phyloP scores from a whole-genome alignment of 2,113 vertebrate genomes.

The Solea solea region DNA sequence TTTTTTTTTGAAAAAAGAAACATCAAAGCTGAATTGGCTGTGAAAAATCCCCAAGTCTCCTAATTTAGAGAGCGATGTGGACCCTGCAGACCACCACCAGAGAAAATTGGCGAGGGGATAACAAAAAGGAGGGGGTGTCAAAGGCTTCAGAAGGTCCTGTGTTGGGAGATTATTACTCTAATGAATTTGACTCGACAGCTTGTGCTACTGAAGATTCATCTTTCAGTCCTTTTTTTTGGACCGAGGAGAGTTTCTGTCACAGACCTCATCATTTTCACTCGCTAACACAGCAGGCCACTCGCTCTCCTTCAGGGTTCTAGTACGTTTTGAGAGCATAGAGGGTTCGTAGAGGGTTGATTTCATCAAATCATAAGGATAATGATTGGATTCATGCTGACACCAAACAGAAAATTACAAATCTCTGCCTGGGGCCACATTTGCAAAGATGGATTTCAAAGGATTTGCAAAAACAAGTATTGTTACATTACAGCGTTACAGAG shows the following conservation, averaged over 20 bases:
- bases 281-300: not conserved
- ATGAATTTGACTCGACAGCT: slow-evolving; percentile 41
- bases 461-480: too few relatives aligned
- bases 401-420: slow-evolving; percentile 12
- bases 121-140: slow-evolving; percentile 50
- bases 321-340: slow-evolving; percentile 3
- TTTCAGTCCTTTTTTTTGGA: slow-evolving; percentile 22
- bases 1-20: slow-evolving; percentile 59
- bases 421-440: not conserved
- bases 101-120: slow-evolving; percentile 54
- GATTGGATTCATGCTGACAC: slow-evolving; percentile 14
- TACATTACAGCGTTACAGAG: too few relatives aligned
- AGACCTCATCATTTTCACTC: slow-evolving; percentile 3
- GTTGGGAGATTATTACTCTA: slow-evolving; percentile 55
- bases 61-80: slow-evolving; percentile 67
- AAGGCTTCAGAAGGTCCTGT: slow-evolving; percentile 51
- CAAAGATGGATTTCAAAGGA: too few relatives aligned
- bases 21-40: slow-evolving; percentile 75
- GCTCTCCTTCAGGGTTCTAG: not conserved
- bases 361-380: slow-evolving; percentile 30
- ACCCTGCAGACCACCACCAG: slow-evolving; percentile 56
- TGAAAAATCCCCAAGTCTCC: slow-evolving; percentile 63
- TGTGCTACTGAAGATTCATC: slow-evolving; percentile 32
- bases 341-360: slow-evolving; percentile 8
- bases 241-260: slow-evolving; percentile 1